These are phyloP conservation scores for Streptopelia turtur DNA, from an alignment of 2,797 vertebrate species.

Conservation along the genomic window DNA sequence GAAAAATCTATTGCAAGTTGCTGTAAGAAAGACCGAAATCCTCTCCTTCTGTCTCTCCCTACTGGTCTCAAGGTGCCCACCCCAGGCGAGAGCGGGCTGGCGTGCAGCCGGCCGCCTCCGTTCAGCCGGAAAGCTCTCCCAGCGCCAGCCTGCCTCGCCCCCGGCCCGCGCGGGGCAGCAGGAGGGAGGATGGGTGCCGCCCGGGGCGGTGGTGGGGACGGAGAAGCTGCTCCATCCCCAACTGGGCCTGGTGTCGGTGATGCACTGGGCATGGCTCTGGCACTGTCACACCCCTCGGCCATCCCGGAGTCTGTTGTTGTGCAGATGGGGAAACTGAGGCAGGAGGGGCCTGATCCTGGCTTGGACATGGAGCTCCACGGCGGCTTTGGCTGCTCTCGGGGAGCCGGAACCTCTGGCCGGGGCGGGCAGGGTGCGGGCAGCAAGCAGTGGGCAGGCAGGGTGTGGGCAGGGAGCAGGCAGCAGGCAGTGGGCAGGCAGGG, in stretches of 20 bases:
- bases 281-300: fast-evolving
- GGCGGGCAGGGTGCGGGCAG: not conserved
- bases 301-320: fast-evolving
- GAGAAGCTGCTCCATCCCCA: not conserved
- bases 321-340: slow-evolving; percentile 17
- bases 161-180: not conserved
- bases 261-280: not conserved
- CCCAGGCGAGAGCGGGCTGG: slow-evolving; percentile 49
- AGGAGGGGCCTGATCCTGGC: not conserved
- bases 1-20: slow-evolving; percentile 85
- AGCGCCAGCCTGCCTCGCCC: slow-evolving; percentile 19
- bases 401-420: not conserved
- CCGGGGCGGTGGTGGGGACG: not conserved
- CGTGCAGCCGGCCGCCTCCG: slow-evolving; percentile 13
- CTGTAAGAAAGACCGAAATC: slow-evolving; percentile 87
- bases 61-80: slow-evolving; percentile 70
- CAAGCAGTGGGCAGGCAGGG: no score
- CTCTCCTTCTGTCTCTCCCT: slow-evolving; percentile 87
- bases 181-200: not conserved
- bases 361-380: not conserved
- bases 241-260: fast-evolving
- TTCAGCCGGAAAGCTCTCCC: slow-evolving; percentile 36
- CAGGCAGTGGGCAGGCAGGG: not conserved
- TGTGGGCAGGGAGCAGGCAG: not conserved
- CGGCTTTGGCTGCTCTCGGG: not conserved